Evolutionary conservation across 1,140 invertebrate genomes (phyloP), one percentile per base, ranked within the genome.

Genomic region (Macrobrachium rosenbergii): DNA sequence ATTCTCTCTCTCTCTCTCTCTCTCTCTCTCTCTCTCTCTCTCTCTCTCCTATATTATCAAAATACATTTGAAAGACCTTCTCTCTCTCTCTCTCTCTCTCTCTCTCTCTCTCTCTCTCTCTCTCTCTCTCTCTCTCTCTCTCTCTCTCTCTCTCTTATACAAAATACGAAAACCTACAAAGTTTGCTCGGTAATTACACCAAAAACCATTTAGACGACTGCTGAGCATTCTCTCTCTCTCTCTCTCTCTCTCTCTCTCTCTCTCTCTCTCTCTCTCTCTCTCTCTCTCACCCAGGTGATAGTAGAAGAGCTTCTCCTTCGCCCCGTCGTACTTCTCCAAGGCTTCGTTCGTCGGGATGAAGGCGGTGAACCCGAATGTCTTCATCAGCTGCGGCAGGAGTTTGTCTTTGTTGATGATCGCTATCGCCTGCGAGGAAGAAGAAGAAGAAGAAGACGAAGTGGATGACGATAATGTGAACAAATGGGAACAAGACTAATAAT

Each of bases 291-390:
- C 73, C 6, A 88, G 5, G 59, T 88, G 87, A 62, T 82, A 82
- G 12, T 21, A 45, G 58, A 88, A 78, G 19, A 88, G 75, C 17
- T 19, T 43, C 10, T 88, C 73, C 28, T 83, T 82, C 2, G 82
- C 28, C 19, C 81, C 87, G 0, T 77, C n/a, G 75, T 88, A 88
- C 16, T 63, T 10, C 10, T 43, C 76, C 45, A 88, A 16, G 72
- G 87, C 87, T 0, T 83, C 79, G 59, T 88, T 63, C 28, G 81
- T 88, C 23, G 87, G 87, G 16, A 88, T 75, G 80, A 88, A 88
- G 52, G 87, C 87, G 28, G 82, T 88, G 72, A 73, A 78, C 14
- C 28, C 60, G 7, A 59, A 16, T 11, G 12, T 64, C 81, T 79
- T 63, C 43, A 88, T 45, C 16, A 60, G 10, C 5, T 52, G 16